These are phyloP conservation scores for Agapornis roseicollis DNA, from an alignment of 2,113 vertebrate species.

Conservation along the genomic window DNA sequence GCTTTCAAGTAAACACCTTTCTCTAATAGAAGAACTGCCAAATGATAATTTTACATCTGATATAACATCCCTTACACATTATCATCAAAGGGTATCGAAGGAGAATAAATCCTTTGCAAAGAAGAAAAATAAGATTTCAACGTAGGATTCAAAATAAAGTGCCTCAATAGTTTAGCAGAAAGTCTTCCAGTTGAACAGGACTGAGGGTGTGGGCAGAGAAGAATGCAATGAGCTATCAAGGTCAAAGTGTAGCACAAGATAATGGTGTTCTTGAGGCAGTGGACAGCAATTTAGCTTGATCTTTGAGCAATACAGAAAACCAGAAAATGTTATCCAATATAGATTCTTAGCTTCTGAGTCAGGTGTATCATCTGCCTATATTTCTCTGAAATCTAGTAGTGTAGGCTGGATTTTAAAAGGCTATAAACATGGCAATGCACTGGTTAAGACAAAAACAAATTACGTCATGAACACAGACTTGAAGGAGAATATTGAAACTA, in stretches of 20 bases:
- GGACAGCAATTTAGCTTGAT: background rate
- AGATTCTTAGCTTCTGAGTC: background rate
- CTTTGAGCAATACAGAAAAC: background rate
- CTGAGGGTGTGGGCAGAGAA: background rate
- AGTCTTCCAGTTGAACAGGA: slow-evolving; percentile 23
- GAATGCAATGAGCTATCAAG: background rate
- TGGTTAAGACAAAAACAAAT: background rate
- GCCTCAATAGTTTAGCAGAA: background rate
- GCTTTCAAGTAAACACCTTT: background rate
- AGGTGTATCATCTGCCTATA: background rate
- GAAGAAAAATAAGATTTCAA: background rate
- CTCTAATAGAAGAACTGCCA: background rate
- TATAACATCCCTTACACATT: background rate
- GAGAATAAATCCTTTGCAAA: background rate
- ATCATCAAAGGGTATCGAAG: background rate
- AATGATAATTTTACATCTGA: background rate
- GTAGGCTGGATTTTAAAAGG: background rate
- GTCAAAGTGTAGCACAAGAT: background rate
- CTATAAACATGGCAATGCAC: background rate
- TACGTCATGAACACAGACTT: background rate
- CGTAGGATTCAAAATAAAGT: background rate
- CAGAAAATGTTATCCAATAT: background rate
- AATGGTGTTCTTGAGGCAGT: background rate
- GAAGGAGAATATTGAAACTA: background rate
- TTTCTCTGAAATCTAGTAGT: background rate